Evolutionary conservation across 2,888 invertebrate genomes (phyloP).

Genomic region (Ichneumoninae sp.): DNA sequence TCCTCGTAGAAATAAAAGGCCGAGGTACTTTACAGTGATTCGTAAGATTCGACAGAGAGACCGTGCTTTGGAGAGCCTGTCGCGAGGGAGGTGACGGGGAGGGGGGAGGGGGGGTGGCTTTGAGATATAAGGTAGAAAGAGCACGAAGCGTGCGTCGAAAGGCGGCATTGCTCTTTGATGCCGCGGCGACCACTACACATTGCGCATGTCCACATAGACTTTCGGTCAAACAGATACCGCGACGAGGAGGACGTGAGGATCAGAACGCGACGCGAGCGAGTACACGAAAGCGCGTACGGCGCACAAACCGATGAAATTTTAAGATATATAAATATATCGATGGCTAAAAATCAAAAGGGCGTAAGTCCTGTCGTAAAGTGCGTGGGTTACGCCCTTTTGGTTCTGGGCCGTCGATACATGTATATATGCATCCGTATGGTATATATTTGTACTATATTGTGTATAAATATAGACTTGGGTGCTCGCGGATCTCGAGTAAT

Average conservation of each 20-base stretch:
- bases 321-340: neutral
- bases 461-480: neutral
- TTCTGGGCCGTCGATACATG: too few relatives aligned
- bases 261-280: slow-evolving; percentile 15
- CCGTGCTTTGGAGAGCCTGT: neutral
- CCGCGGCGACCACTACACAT: slow-evolving; percentile 67
- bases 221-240: slow-evolving; percentile 73
- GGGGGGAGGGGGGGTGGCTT: neutral
- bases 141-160: slow-evolving; percentile 77
- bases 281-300: neutral
- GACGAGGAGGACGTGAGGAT: slow-evolving; percentile 29
- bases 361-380: too few relatives aligned
- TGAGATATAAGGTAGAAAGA: neutral
- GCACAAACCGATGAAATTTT: slow-evolving; percentile 5
- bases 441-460: neutral
- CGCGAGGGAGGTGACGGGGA: neutral
- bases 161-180: slow-evolving; percentile 77
- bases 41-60: neutral
- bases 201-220: slow-evolving; percentile 67
- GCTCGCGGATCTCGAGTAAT: neutral
- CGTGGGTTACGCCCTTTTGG: too few relatives aligned
- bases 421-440: neutral
- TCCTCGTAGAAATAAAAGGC: neutral
- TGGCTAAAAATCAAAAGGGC: too few relatives aligned
- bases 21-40: neutral